A percentile compares a stretch with the other conserved stretches of the same genome.
These are phyloP conservation scores for Stegodyphus dumicola DNA, from an alignment of 1,140 invertebrate genomes.

Conservation along the genomic window DNA sequence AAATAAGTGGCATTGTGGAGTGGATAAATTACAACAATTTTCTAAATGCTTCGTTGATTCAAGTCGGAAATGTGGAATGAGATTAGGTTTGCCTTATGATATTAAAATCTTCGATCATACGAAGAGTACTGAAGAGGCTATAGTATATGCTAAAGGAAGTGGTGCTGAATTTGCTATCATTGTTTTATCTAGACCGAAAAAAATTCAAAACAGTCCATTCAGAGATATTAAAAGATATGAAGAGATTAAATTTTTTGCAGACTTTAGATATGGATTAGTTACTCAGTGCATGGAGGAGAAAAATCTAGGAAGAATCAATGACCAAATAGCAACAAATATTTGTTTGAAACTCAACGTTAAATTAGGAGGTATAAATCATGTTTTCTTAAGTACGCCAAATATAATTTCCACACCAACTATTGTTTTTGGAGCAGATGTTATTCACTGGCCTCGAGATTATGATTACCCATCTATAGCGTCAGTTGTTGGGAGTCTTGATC, in stretches of 20 bases:
- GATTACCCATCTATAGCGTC: slow-evolving; percentile 86
- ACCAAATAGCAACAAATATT: slow-evolving; percentile 76
- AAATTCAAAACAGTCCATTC: too few relatives aligned
- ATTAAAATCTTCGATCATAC: neutral
- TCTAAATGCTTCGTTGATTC: neutral
- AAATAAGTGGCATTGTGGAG: neutral
- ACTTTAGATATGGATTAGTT: slow-evolving; percentile 78
- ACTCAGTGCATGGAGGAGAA: slow-evolving; percentile 82
- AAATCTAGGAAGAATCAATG: slow-evolving; percentile 66
- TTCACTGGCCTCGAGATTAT: slow-evolving; percentile 79
- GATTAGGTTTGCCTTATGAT: neutral
- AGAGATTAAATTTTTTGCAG: slow-evolving; percentile 79
- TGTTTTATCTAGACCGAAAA: slow-evolving; percentile 2
- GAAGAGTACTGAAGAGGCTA: neutral
- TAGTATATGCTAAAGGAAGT: slow-evolving; percentile 4
- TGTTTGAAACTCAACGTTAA: slow-evolving; percentile 88
- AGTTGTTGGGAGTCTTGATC: slow-evolving; percentile 67
- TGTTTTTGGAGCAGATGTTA: slow-evolving; percentile 89
- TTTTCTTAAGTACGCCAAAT: slow-evolving; percentile 66
- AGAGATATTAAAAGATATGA: slow-evolving; percentile 40
- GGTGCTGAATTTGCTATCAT: slow-evolving; percentile 31
- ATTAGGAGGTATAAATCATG: slow-evolving; percentile 84
- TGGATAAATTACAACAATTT: neutral
- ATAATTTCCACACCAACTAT: slow-evolving; percentile 72
- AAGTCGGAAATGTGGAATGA: slow-evolving; percentile 20